Evolutionary conservation across 92 coral and sea anemone species (phyloP).

Genomic region (Umimayanthus chanpuru): DNA sequence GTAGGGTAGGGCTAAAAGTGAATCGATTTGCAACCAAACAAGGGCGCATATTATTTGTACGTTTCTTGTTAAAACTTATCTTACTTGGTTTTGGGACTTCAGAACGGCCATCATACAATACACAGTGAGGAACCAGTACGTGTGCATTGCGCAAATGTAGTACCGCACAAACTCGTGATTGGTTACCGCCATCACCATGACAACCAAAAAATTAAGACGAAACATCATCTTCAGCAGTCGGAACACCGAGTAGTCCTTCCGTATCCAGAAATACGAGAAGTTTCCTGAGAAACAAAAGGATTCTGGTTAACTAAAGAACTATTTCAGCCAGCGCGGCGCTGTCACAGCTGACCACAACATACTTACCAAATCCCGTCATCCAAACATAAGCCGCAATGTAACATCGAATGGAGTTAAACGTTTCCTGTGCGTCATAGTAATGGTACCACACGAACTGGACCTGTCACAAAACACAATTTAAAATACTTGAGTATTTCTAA

Average conservation of each 20-base stretch:
- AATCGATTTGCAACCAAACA: not conserved
- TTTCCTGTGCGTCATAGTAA: constrained; percentile 95
- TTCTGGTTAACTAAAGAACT: not conserved
- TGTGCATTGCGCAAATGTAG: constrained; percentile 99
- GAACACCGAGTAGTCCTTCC: constrained; percentile 93
- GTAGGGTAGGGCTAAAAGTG: too few relatives aligned
- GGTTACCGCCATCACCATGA: constrained; percentile 99
- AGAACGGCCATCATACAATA: constrained; percentile 94
- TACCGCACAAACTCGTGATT: constrained; percentile 98
- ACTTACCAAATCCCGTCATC: constrained; percentile 99
- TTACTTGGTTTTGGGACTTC: constrained; percentile 82
- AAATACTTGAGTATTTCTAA: not conserved
- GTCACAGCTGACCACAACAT: not conserved
- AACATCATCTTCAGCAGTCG: constrained; percentile 97
- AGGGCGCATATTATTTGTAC: not conserved
- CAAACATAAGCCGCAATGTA: constrained; percentile 94
- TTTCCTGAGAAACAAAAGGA: constrained; percentile 68
- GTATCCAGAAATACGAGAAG: constrained; percentile 94
- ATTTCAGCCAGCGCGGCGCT: not conserved
- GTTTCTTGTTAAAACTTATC: not conserved
- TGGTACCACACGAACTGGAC: constrained; percentile 99
- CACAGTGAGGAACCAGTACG: constrained; percentile 96
- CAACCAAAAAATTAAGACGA: constrained; percentile 95
- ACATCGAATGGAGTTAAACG: constrained; percentile 94
- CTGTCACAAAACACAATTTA: constrained; percentile 31